A percentile compares a stretch with the other conserved stretches of the same genome.
phyloP scores from a whole-genome alignment of 2,797 vertebrate species.

The Labeo calbasu region DNA sequence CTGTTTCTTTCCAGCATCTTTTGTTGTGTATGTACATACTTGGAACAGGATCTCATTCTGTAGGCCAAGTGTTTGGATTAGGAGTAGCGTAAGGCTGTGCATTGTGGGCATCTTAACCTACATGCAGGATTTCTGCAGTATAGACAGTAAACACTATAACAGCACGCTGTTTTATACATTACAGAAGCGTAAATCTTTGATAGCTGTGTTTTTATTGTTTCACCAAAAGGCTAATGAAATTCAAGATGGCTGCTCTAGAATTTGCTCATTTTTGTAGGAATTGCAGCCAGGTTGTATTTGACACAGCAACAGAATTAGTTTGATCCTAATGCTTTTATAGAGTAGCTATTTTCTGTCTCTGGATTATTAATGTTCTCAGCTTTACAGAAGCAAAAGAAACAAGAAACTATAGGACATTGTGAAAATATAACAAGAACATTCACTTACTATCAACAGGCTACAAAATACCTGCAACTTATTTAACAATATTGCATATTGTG shows the following conservation, averaged over 20 bases:
- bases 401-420: neutral
- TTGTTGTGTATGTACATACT: constrained; percentile 58
- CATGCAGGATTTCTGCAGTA: constrained; percentile 10
- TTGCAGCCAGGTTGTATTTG: neutral
- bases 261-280: neutral
- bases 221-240: neutral
- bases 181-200: neutral
- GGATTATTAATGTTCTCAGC: neutral
- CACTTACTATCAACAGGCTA: neutral
- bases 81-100: constrained; percentile 53
- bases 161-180: neutral
- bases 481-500: constrained; percentile 2
- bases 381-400: too few relatives aligned
- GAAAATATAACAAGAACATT: neutral
- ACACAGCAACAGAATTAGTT: neutral
- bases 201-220: neutral
- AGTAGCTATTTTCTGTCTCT: neutral
- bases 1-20: constrained; percentile 55
- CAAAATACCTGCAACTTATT: neutral
- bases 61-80: constrained; percentile 67
- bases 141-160: neutral
- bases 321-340: neutral
- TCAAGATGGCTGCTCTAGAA: neutral
- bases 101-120: neutral
- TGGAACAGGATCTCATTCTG: constrained; percentile 45